These are phyloP conservation scores for Fulmarus glacialis DNA, from an alignment of 2,113 vertebrate genomes.

Conservation along the genomic window DNA sequence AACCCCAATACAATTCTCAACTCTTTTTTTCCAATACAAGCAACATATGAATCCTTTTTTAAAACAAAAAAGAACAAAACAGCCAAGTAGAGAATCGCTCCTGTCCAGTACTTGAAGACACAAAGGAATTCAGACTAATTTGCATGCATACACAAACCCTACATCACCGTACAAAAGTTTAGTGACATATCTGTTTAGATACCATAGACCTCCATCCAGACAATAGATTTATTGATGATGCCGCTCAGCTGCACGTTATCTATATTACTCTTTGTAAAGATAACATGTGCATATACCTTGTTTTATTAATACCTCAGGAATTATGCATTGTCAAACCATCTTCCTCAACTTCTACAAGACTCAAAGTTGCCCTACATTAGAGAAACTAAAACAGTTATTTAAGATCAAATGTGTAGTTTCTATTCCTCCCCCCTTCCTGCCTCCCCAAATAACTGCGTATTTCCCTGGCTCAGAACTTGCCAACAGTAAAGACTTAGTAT, in stretches of 20 bases:
- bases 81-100: neutral
- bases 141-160: neutral
- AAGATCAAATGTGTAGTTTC: neutral
- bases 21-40: neutral
- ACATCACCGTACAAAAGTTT: neutral
- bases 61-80: neutral
- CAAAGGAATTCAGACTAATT: neutral
- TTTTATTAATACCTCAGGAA: neutral
- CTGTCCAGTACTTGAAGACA: neutral
- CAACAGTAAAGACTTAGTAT: neutral
- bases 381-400: neutral
- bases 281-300: rapidly evolving
- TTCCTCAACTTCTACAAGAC: neutral
- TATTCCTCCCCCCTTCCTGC: neutral
- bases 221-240: neutral
- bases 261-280: neutral
- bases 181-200: neutral
- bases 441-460: neutral
- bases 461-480: neutral
- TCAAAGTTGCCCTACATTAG: neutral
- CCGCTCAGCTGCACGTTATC: neutral
- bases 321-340: neutral
- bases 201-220: neutral
- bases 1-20: neutral
- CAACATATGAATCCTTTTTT: neutral